Percentiles rank a stretch among this genome's conserved stretches.
phyloP scores from a whole-genome alignment of 2,113 vertebrate species.

The Pipa parva region DNA sequence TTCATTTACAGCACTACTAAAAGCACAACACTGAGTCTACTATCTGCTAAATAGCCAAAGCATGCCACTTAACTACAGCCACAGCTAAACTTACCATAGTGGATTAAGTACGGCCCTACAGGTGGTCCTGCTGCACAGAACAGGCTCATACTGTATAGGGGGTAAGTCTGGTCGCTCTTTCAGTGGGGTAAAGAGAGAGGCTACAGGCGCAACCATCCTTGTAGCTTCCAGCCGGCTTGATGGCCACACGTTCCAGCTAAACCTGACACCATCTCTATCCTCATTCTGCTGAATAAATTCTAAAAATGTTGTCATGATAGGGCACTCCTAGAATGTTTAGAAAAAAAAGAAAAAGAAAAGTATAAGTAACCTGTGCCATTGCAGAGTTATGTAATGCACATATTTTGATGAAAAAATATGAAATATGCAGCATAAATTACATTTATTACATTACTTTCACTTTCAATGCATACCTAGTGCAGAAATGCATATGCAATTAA shows the following conservation, averaged over 20 bases:
- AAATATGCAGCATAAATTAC: no score
- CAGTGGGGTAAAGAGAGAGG: conserved; percentile 81
- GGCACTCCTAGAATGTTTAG: background rate
- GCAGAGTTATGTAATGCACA: no score
- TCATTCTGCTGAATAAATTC: conserved; percentile 97
- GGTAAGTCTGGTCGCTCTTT: conserved; percentile 89
- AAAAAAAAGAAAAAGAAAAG: conserved; percentile 29
- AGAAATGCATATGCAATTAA: no score
- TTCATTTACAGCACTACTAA: no score
- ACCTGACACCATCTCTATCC: conserved; percentile 91
- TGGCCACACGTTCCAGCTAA: conserved; percentile 99
- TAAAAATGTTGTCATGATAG: conserved; percentile 88
- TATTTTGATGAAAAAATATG: no score
- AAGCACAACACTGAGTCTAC: no score
- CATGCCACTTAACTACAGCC: no score
- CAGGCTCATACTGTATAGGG: conserved; percentile 94
- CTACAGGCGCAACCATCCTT: conserved; percentile 92
- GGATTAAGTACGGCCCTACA: conserved; percentile 94
- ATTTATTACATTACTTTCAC: no score
- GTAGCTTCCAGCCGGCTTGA: conserved; percentile 94
- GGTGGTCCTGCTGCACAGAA: conserved; percentile 90
- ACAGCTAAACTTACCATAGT: conserved; percentile 72
- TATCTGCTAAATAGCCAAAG: no score
- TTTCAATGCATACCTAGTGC: no score
- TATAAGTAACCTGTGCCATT: background rate